These are phyloP conservation scores for Pelobates cultripes DNA, from an alignment of 2,797 vertebrate genomes.

Conservation along the genomic window DNA sequence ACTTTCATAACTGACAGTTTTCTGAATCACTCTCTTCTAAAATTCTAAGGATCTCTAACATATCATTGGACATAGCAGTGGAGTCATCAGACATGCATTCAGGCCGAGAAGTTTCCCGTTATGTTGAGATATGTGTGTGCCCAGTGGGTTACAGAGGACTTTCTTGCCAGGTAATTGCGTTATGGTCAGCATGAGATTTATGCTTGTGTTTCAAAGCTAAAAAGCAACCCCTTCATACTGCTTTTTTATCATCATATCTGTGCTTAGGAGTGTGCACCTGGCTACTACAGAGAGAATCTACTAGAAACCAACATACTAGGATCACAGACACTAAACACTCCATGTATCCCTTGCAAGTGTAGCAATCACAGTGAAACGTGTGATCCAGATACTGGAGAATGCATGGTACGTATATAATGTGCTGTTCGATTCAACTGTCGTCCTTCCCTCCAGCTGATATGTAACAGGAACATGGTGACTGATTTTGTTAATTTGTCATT, in stretches of 20 bases:
- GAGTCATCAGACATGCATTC: conserved; percentile 66
- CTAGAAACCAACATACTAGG: conserved; percentile 61
- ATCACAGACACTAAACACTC: conserved; percentile 59
- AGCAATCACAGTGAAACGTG: conserved; percentile 86
- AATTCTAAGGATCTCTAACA: conserved; percentile 83
- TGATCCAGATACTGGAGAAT: conserved; percentile 82
- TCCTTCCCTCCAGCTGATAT: too few relatives aligned
- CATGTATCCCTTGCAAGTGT: conserved; percentile 86
- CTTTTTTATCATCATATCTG: background rate
- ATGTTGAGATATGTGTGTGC: conserved; percentile 88
- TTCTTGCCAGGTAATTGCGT: conserved; percentile 87
- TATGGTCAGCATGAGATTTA: background rate
- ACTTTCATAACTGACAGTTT: too few relatives aligned
- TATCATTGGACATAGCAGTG: conserved; percentile 85
- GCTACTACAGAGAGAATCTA: conserved; percentile 77
- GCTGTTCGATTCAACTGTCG: too few relatives aligned
- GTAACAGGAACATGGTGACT: too few relatives aligned
- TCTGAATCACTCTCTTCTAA: background rate
- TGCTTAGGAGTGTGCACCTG: conserved; percentile 82
- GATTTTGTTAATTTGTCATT: too few relatives aligned
- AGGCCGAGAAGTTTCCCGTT: conserved; percentile 62
- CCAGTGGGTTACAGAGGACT: conserved; percentile 84
- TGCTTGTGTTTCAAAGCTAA: background rate
- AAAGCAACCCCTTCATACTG: background rate
- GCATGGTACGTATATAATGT: conserved; percentile 75